Evolutionary conservation across 2,113 vertebrate genomes (phyloP).

Genomic region (Gymnarchus niloticus): DNA sequence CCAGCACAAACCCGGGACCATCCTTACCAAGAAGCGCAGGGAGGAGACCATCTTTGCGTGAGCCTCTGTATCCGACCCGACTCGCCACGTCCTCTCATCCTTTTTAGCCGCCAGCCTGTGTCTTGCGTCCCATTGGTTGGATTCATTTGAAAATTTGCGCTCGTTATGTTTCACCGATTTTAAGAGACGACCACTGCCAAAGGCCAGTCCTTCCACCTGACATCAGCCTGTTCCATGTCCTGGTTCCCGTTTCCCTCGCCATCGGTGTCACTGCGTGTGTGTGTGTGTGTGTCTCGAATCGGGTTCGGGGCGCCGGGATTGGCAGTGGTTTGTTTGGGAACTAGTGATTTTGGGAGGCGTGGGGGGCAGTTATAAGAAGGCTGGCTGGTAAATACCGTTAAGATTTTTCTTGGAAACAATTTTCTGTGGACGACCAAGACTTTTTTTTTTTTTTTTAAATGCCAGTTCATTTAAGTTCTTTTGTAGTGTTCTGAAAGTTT

Average conservation of each 20-base stretch:
- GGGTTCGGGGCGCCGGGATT: too few relatives aligned
- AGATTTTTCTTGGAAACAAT: not conserved
- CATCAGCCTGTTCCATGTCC: not conserved
- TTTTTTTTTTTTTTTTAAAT: not conserved
- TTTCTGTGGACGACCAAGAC: too few relatives aligned
- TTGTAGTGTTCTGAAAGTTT: not conserved
- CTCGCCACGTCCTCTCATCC: not conserved
- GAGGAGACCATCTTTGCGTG: slow-evolving; percentile 98
- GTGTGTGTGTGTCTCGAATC: too few relatives aligned
- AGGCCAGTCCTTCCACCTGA: not conserved
- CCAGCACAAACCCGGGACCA: slow-evolving; percentile 95
- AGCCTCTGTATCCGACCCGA: slow-evolving; percentile 27
- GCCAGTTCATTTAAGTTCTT: not conserved
- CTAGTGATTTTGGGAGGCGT: not conserved
- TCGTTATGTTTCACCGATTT: not conserved
- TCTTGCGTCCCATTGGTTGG: not conserved
- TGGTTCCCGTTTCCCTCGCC: not conserved
- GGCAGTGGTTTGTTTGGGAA: too few relatives aligned
- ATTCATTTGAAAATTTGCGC: not conserved
- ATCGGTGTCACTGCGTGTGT: too few relatives aligned
- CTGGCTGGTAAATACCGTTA: not conserved
- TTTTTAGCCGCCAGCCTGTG: not conserved
- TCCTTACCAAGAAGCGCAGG: slow-evolving; percentile 95
- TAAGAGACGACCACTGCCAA: not conserved
- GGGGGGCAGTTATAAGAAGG: not conserved